Evolutionary conservation across 2,113 vertebrate species (phyloP).

Genomic region (Pygathrix nemaeus): DNA sequence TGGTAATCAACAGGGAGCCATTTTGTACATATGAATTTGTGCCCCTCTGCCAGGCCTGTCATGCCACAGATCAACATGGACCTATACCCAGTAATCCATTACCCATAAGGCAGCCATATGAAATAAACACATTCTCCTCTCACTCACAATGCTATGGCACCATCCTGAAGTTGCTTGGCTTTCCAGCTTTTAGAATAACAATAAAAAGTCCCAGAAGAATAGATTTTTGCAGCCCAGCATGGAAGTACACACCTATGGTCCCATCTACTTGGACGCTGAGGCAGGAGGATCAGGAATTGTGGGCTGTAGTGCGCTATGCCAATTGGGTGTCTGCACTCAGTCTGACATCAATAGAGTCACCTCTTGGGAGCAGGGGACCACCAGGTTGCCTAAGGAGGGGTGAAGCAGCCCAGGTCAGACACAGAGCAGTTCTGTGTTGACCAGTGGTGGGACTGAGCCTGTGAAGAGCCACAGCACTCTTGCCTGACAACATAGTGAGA

Average conservation of each 20-base stretch:
- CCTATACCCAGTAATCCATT: no score
- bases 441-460: neutral
- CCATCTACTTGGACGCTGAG: neutral
- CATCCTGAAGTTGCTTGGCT: neutral
- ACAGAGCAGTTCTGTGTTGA: neutral
- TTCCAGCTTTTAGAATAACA: neutral
- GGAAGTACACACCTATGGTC: neutral
- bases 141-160: neutral
- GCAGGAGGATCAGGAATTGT: neutral
- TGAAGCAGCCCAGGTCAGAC: neutral
- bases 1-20: neutral
- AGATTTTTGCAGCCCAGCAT: neutral
- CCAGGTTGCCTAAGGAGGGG: neutral
- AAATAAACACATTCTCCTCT: no score
- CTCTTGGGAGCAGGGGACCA: neutral
- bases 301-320: neutral
- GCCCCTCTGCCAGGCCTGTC: neutral
- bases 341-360: accelerated
- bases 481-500: neutral
- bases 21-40: accelerated
- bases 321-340: neutral
- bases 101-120: neutral
- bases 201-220: neutral
- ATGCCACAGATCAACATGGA: neutral
- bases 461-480: neutral